A percentile compares a stretch with the other conserved stretches of the same genome.
These are phyloP conservation scores for Syngnathus typhle DNA, from an alignment of 2,113 vertebrate species.

Conservation along the genomic window DNA sequence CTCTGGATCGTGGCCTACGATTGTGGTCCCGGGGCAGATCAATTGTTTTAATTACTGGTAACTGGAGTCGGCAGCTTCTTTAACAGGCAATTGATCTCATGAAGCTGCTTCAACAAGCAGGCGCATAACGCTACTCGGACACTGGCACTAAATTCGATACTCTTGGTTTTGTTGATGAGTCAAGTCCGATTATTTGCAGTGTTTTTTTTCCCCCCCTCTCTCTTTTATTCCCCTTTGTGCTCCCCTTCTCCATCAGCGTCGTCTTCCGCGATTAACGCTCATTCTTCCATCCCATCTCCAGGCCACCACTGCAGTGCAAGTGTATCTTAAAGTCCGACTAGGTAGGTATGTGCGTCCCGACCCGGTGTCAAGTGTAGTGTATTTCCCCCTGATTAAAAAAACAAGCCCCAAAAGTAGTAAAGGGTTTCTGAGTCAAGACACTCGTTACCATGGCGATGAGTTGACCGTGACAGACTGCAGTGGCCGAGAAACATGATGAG, in stretches of 20 bases:
- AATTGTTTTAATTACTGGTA: conserved; percentile 61
- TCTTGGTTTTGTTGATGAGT: conserved; percentile 24
- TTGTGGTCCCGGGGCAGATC: conserved; percentile 29
- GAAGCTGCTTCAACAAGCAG: neutral
- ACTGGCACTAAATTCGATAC: no score
- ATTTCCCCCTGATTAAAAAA: conserved; percentile 32
- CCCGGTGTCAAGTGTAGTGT: conserved; percentile 53
- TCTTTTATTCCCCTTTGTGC: conserved; percentile 38
- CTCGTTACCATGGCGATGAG: conserved; percentile 30
- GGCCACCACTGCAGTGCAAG: conserved; percentile 72
- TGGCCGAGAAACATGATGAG: conserved; percentile 21
- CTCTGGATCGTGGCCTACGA: neutral
- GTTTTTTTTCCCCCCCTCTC: neutral
- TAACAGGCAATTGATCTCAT: conserved; percentile 50
- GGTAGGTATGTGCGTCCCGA: conserved; percentile 60
- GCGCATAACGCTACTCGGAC: no score
- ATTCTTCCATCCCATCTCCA: conserved; percentile 72
- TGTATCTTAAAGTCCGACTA: conserved; percentile 70
- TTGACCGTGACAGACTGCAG: conserved; percentile 44
- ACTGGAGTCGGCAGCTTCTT: conserved; percentile 50
- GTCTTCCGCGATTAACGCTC: conserved; percentile 65
- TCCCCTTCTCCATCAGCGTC: conserved; percentile 30
- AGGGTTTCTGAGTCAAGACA: conserved; percentile 27
- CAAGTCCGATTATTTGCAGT: conserved; percentile 61
- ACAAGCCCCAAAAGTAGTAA: conserved; percentile 33